phyloP scores from a whole-genome alignment of 2,113 vertebrate genomes.

The Ictidomys tridecemlineatus region DNA sequence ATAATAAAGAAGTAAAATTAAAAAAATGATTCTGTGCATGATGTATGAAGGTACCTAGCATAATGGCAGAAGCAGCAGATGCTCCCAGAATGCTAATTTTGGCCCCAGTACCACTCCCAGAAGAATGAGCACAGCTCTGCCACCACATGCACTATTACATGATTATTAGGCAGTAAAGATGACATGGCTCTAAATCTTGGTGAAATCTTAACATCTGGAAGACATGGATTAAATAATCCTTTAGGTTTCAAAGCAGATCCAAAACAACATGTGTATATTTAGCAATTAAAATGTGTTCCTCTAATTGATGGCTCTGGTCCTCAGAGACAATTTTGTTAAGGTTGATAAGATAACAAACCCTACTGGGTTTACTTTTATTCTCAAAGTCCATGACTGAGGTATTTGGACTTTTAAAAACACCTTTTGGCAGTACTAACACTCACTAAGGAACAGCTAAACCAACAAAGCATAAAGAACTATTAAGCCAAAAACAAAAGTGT shows the following conservation, averaged over 20 bases:
- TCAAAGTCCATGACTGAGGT: constrained; percentile 1
- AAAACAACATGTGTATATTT: constrained; percentile 13
- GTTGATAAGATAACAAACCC: constrained; percentile 35
- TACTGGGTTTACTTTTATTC: neutral
- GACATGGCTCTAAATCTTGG: neutral
- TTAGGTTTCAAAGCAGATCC: constrained; percentile 34
- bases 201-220: constrained; percentile 19
- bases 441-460: constrained; percentile 35
- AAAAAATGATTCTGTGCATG: neutral
- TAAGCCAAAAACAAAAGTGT: constrained; percentile 49
- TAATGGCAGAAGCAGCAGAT: neutral
- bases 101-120: neutral
- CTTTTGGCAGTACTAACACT: neutral
- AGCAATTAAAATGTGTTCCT: constrained; percentile 11
- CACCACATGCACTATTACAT: neutral
- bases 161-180: neutral
- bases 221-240: neutral
- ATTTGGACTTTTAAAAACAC: constrained; percentile 40
- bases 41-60: neutral
- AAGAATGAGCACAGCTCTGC: neutral
- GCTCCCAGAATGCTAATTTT: neutral
- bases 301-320: neutral
- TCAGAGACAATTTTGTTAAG: constrained; percentile 30
- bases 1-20: neutral
- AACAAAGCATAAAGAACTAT: constrained; percentile 60